A percentile compares a stretch with the other conserved stretches of the same genome.
Conservation (phyloP, 1,140 invertebrate species). For the Drosophila nasuta region DNA sequence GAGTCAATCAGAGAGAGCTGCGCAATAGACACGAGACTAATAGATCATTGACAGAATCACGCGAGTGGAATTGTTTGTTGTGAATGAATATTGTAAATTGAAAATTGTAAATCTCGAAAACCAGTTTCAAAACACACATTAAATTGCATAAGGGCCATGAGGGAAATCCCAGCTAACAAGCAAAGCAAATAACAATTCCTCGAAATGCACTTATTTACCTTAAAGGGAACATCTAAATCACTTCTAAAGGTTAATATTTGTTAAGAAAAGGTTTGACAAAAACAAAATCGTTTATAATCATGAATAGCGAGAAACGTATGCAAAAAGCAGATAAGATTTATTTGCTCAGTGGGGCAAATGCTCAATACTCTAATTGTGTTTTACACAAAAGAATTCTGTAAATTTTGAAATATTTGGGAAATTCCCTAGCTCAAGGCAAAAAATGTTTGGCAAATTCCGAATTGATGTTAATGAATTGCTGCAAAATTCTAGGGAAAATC, state of each 20-base stretch:
- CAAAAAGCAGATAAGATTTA: conserved; percentile 18
- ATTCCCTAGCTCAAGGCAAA: conserved; percentile 10
- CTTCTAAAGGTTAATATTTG: conserved; percentile 9
- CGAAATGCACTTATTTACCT: neutral
- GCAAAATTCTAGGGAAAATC: conserved; percentile 11
- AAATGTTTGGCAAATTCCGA: neutral
- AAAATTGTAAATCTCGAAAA: conserved; percentile 1
- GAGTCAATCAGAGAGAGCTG: conserved; percentile 25
- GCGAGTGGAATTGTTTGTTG: conserved; percentile 17
- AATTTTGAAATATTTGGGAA: conserved; percentile 9
- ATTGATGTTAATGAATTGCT: neutral
- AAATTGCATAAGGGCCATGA: conserved; percentile 20
- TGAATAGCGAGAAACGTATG: conserved; percentile 16
- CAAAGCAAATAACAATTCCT: neutral
- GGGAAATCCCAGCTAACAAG: conserved; percentile 14
- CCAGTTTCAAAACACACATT: conserved; percentile 10
- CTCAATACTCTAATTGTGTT: neutral
- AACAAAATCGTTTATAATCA: conserved; percentile 14
- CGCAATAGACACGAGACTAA: conserved; percentile 44
- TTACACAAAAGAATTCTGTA: neutral
- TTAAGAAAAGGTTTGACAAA: neutral
- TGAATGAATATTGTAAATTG: conserved; percentile 37
- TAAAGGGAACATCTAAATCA: conserved; percentile 9
- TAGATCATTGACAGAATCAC: conserved; percentile 8
- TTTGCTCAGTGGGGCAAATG: neutral